Evolutionary conservation across 2,797 vertebrate genomes (phyloP).

Genomic region (Rhinella marina): DNA sequence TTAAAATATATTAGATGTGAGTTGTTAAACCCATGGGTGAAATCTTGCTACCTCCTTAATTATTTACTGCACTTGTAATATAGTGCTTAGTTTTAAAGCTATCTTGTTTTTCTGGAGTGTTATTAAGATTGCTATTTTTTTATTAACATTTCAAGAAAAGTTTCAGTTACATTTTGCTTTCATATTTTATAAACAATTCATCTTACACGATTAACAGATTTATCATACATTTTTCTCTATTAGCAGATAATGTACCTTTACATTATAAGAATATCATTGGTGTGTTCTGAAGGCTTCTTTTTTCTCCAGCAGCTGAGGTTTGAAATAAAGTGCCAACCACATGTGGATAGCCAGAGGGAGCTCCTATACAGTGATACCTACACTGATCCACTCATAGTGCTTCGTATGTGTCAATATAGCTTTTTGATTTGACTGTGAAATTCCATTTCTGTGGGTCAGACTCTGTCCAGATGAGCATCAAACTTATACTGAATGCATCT

Average conservation of each 20-base stretch:
- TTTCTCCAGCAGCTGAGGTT: not conserved
- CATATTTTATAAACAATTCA: not conserved
- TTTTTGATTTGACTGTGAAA: not conserved
- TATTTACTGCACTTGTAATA: slow-evolving; percentile 21
- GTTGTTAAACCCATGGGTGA: slow-evolving; percentile 26
- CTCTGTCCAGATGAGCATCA: not conserved
- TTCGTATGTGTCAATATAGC: not conserved
- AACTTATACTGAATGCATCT: not conserved
- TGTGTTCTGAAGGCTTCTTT: not conserved
- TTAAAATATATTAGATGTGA: slow-evolving; percentile 25
- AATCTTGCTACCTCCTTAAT: slow-evolving; percentile 8
- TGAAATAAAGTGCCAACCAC: not conserved
- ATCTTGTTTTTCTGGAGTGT: not conserved
- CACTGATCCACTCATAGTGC: not conserved
- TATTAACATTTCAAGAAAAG: not conserved
- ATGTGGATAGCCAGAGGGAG: not conserved
- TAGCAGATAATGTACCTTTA: not conserved
- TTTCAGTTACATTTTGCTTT: not conserved
- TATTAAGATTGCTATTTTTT: not conserved
- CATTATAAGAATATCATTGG: not conserved
- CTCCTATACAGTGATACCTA: not conserved
- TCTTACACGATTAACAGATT: not conserved
- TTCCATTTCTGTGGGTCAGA: not conserved
- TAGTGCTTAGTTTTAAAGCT: not conserved
- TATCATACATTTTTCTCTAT: too few relatives aligned